phyloP scores from a whole-genome alignment of 2,888 invertebrate genomes.

The Sturmia bella region DNA sequence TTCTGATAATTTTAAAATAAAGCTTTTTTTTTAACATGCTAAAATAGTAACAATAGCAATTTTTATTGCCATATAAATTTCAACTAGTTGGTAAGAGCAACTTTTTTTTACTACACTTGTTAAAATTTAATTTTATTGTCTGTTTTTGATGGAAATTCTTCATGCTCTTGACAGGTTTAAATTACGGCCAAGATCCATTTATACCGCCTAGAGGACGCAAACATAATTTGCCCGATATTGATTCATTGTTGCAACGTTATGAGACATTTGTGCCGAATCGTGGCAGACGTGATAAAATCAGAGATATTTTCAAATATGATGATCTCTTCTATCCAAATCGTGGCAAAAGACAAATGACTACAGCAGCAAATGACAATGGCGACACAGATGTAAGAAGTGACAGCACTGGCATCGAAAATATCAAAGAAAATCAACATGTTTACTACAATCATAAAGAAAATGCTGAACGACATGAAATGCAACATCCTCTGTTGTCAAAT shows the following conservation, averaged over 20 bases:
- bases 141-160: slow-evolving; percentile 15
- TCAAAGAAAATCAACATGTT: slow-evolving; percentile 33
- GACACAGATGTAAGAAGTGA: slow-evolving; percentile 49
- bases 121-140: slow-evolving; percentile 50
- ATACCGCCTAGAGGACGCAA: slow-evolving; percentile 81
- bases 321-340: slow-evolving; percentile 81
- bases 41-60: slow-evolving; percentile 20
- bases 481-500: slow-evolving; percentile 57
- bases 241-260: slow-evolving; percentile 75
- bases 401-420: slow-evolving; percentile 33
- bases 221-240: slow-evolving; percentile 75
- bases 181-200: slow-evolving; percentile 76
- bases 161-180: slow-evolving; percentile 58
- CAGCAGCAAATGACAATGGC: slow-evolving; percentile 22
- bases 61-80: slow-evolving; percentile 51
- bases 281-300: slow-evolving; percentile 80
- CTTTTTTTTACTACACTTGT: neutral
- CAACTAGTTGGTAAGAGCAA: slow-evolving; percentile 33
- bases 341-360: slow-evolving; percentile 76
- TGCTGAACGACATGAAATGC: slow-evolving; percentile 46
- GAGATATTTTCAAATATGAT: slow-evolving; percentile 81
- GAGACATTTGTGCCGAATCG: slow-evolving; percentile 81
- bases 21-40: slow-evolving; percentile 14
- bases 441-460: slow-evolving; percentile 34
- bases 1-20: slow-evolving; percentile 1